Evolutionary conservation across 2,797 vertebrate genomes (phyloP), one percentile per base, ranked within the genome.

Genomic region (Australoheros facetus): DNA sequence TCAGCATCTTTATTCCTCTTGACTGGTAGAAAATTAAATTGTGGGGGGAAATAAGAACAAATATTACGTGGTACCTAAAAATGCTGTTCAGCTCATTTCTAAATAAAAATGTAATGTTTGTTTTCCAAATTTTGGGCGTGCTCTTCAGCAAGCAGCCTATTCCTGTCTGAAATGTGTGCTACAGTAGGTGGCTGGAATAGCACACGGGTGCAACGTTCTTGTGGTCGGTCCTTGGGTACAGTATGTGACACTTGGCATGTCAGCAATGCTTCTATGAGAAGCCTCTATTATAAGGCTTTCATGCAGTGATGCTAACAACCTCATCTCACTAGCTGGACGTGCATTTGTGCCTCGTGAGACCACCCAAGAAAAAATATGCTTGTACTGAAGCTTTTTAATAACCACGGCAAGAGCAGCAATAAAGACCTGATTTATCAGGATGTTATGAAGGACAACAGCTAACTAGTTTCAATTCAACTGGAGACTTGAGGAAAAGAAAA

Each of bases 201-300:
- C 92, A 90, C 66, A 72, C 89, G 90, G 90, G 92, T 89, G 91
- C 89, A 39, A 91, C 82, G 87, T 88, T 91, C 91, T 87, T 91
- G 92, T 80, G 92, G 92, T 90, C 26, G 59, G 80, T 78, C 53
- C 26, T 85, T 55, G 79, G 87, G 87, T 91, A 87, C 89, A 91
- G 85, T 87, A 80, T 93, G 90, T 89, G 90, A 88, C 91, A 91
- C 79, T 87, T 89, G 92, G 89, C 90, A 85, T 92, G 70, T 76
- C 77, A 87, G 87, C 84, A 88, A 90, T 79, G 89, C 88, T 76
- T 87, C 85, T 78, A 89, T 88, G 85, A 92, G 85, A 78, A 80
- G 87, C 62, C 58, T 90, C 88, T 83, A 80, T 91, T 89, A 86
- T 89, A 82, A 90, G 17, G 87, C 87, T 86, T 87, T 72, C 88